Evolutionary conservation across 2,888 invertebrate species (phyloP), one percentile per base, ranked within the genome.

Genomic region (Deilephila elpenor): DNA sequence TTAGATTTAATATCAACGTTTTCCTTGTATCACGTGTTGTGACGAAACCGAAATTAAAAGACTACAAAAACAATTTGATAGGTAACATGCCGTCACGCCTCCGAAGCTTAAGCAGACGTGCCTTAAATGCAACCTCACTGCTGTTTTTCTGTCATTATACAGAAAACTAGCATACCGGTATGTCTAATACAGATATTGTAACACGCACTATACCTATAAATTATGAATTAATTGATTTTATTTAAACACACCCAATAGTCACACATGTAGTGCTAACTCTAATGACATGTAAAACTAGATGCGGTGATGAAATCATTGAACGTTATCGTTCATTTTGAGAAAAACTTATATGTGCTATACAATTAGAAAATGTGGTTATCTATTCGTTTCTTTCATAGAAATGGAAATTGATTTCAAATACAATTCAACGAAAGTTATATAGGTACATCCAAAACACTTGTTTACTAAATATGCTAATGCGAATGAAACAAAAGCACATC

Each of bases 1-100:
- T n/a, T 56, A 6, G 88, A 91, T 89, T 3, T 19, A 88, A 82
- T 83, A 77, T 82, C 80, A 80, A 82, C 78, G 80, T 78, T 80
- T 83, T 77, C 72, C 72, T 56, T 56, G 17, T 56, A n/a, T 56
- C 17, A 1, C 56, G 56, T 53, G 53, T 53, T 14, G 37, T 44
- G 56, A 56, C 56, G 56, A 56, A 56, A 56, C 56, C 44, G 11
- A 44, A 44, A 44, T 44, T 44, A 44, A 44, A 44, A 44, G 14
- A 44, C 44, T 11, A 44, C 44, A 44, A 44, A 44, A 56, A 56
- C 56, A 56, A 56, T 56, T 56, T 56, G n/a, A 56, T 56, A 56
- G 56, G n/a, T n/a, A 19, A 56, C 56, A 56, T 56, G 7, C 56
- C 56, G 56, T 56, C 56, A 56, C 56, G 56, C 56, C 56, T 56